Base-by-base conservation (phyloP, 2,888 invertebrate species). In the Stenoptilia bipunctidactyla region DNA sequence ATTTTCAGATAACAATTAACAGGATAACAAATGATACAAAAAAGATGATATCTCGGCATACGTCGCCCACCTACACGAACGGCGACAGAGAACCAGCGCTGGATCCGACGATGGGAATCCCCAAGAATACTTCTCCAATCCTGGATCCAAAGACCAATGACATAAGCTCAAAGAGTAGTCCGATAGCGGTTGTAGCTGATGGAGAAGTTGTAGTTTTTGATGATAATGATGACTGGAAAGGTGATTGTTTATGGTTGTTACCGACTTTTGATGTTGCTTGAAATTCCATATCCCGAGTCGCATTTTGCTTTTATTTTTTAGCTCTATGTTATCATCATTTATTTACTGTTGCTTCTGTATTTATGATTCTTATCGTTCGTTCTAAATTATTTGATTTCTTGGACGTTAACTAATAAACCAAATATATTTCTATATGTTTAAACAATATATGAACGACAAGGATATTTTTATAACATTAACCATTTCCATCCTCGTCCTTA, bases 191-290 rank as follows among this genome's bases (percentile, higher is more conserved):
- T 37, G 89, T 91, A 46, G 88, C 89, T 39, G 91, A 91, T 44
- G 91, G 90, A 13, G 94, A 92, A 65, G 91, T 93, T 37, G 92
- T 93, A 52, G 93, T 92, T 39, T 94, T 95, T 58, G 94, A 95
- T 63, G 94, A 94, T 66, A 92, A 90, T 48, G 94, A 94, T 56
- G 90, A 89, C 58, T 92, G 92, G 92, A 90, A 91, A 76, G 89
- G 89, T 83, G 69, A 63, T 48, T 58, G 30, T 20, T 20, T 20
- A 8, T 8, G 8, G 20, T 20, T 20, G 8, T 8, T 8, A 20
- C 20, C 20, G 8, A 3, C 20, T 20, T 20, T 20, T 20, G 20
- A 20, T 20, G 20, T 20, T 20, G 20, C 20, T 20, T 20, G 1
- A 12, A 37, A 33, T 15, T 34, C 37, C 33, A 41, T 38, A 27